Conservation (phyloP, 2,888 invertebrate species). For the Acleris emargana region DNA sequence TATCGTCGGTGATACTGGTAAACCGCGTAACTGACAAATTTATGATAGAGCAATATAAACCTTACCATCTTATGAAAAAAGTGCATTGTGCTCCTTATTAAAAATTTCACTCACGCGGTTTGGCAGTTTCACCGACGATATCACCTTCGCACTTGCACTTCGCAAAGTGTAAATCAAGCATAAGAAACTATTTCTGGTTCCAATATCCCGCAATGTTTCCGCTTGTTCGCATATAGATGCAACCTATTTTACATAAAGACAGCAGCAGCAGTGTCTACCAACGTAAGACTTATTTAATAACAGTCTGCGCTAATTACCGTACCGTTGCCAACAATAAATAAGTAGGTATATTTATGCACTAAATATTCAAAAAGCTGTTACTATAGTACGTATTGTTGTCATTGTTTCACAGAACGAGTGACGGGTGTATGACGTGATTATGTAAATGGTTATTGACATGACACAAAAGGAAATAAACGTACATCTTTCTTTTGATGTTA, state of each 20-base stretch:
- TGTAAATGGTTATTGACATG: conserved; percentile 36
- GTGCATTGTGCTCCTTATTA: too few species aligned
- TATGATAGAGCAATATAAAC: too few species aligned
- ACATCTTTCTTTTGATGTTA: conserved; percentile 35
- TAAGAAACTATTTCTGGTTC: too few species aligned
- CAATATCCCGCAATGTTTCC: too few species aligned
- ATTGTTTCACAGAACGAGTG: conserved; percentile 27
- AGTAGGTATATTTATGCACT: not conserved
- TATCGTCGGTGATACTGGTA: too few species aligned
- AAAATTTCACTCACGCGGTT: too few species aligned
- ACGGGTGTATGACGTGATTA: conserved; percentile 32
- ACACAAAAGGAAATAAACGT: conserved; percentile 32
- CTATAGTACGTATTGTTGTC: conserved; percentile 25
- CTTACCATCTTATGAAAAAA: too few species aligned
- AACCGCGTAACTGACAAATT: too few species aligned
- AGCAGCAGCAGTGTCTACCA: not conserved
- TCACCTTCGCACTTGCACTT: too few species aligned
- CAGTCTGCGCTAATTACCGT: conserved; percentile 6
- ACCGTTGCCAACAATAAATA: conserved; percentile 10
- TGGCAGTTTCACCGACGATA: too few species aligned
- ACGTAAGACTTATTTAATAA: not conserved
- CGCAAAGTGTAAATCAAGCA: too few species aligned
- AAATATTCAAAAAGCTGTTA: conserved; percentile 24
- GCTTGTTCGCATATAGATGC: not conserved
- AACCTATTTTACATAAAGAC: not conserved